Evolutionary conservation across 2,797 vertebrate species (phyloP).

Genomic region (Diceros bicornis): DNA sequence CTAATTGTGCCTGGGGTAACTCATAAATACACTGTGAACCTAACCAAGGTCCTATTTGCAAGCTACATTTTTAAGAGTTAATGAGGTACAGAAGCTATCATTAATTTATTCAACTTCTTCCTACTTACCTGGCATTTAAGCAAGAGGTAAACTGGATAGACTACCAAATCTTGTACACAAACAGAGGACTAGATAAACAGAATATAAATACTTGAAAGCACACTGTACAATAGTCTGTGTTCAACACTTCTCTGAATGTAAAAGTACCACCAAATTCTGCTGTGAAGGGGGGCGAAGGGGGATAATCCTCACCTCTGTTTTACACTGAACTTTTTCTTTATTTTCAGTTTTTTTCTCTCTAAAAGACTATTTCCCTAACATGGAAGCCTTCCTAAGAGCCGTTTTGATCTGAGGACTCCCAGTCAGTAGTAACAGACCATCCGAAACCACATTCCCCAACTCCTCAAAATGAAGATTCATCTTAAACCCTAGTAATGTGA

Average conservation of each 20-base stretch:
- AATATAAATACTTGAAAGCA: background rate
- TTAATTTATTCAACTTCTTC: conserved; percentile 55
- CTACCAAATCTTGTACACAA: background rate
- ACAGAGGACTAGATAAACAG: background rate
- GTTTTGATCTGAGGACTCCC: background rate
- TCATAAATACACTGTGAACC: background rate
- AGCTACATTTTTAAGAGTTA: background rate
- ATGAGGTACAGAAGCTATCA: background rate
- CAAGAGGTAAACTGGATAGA: background rate
- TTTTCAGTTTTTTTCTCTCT: conserved; percentile 13
- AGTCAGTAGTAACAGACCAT: background rate
- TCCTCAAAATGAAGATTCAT: background rate
- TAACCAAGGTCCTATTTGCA: background rate
- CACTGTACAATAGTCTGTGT: background rate
- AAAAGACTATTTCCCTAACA: background rate
- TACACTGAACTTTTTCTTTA: conserved; percentile 26
- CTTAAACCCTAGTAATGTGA: conserved; percentile 33
- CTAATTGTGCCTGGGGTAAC: background rate
- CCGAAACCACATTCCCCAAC: background rate
- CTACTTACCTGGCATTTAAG: conserved; percentile 20
- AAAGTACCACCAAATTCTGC: conserved; percentile 17
- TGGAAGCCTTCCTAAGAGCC: background rate
- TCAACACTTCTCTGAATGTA: conserved; percentile 20
- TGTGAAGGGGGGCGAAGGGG: background rate
- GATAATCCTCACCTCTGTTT: conserved; percentile 34